phyloP scores from a whole-genome alignment of 2,888 invertebrate species.

The Operophtera brumata region DNA sequence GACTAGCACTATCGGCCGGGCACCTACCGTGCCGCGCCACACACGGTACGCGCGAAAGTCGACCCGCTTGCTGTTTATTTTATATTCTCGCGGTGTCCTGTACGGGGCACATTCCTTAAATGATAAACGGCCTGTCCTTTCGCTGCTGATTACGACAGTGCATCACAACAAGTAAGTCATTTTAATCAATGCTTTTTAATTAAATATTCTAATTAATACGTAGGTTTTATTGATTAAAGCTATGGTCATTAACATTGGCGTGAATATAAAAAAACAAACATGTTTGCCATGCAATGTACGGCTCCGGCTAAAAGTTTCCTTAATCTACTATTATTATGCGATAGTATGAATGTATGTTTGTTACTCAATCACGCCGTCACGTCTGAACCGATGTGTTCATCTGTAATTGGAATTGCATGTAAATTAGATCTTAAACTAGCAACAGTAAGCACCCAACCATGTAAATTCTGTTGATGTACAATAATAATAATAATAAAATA shows the following conservation, averaged over 20 bases:
- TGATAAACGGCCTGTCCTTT: constrained; percentile 51
- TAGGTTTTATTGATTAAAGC: too few species aligned
- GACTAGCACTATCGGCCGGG: constrained; percentile 54
- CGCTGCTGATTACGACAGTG: constrained; percentile 39
- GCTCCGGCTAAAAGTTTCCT: constrained; percentile 8
- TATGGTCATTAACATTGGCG: too few species aligned
- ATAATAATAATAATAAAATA: too few species aligned
- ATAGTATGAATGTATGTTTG: too few species aligned
- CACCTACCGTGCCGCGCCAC: constrained; percentile 41
- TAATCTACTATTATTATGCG: too few species aligned
- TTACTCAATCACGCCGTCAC: too few species aligned
- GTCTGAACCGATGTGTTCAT: too few species aligned
- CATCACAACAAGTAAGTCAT: constrained; percentile 47
- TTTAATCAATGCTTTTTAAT: background rate
- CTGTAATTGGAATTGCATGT: too few species aligned
- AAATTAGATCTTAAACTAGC: too few species aligned
- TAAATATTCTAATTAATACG: background rate
- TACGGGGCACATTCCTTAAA: constrained; percentile 50
- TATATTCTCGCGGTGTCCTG: constrained; percentile 64
- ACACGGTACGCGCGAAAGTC: constrained; percentile 62
- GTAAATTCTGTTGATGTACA: too few species aligned
- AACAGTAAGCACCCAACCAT: too few species aligned
- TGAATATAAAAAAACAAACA: background rate
- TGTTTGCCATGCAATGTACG: background rate
- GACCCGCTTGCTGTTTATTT: constrained; percentile 56